These are phyloP conservation scores for Drosophila anomelani DNA, from an alignment of 2,888 invertebrate species.

Conservation along the genomic window DNA sequence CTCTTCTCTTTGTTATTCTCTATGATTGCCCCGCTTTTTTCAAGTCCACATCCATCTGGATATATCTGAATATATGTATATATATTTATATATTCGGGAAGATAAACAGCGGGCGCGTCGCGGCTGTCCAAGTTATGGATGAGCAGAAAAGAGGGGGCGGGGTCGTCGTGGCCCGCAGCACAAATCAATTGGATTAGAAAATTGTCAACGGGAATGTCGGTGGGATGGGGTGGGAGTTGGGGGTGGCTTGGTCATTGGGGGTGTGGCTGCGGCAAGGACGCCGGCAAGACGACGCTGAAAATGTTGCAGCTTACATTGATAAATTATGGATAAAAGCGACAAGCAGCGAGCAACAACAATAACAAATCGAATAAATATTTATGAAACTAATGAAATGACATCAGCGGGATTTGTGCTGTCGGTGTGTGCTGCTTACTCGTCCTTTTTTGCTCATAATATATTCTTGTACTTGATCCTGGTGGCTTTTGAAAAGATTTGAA, in stretches of 20 bases:
- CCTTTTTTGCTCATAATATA: background rate
- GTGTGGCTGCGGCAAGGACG: slow-evolving; percentile 15
- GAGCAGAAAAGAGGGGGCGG: slow-evolving; percentile 1
- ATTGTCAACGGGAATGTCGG: slow-evolving; percentile 69
- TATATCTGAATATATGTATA: slow-evolving; percentile 6
- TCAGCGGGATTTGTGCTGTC: slow-evolving; percentile 50
- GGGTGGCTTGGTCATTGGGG: background rate
- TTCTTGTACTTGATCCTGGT: background rate
- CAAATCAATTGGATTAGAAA: slow-evolving; percentile 79
- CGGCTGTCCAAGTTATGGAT: slow-evolving; percentile 55
- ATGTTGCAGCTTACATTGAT: slow-evolving; percentile 73
- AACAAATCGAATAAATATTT: slow-evolving; percentile 77
- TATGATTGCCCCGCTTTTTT: background rate
- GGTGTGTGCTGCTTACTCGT: background rate
- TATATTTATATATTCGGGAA: slow-evolving; percentile 50
- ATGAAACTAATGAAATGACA: slow-evolving; percentile 80
- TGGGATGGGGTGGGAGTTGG: background rate
- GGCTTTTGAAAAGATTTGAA: background rate
- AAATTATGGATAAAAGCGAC: slow-evolving; percentile 73
- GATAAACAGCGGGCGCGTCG: slow-evolving; percentile 71
- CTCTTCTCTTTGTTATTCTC: background rate
- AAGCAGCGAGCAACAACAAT: slow-evolving; percentile 47
- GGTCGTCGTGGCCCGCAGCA: slow-evolving; percentile 64
- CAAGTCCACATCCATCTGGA: slow-evolving; percentile 9
- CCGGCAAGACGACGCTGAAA: slow-evolving; percentile 40